Percentiles rank a stretch among this genome's conserved stretches.
These are phyloP conservation scores for Hemichromis elongatus DNA, from an alignment of 2,113 vertebrate species.

Conservation along the genomic window DNA sequence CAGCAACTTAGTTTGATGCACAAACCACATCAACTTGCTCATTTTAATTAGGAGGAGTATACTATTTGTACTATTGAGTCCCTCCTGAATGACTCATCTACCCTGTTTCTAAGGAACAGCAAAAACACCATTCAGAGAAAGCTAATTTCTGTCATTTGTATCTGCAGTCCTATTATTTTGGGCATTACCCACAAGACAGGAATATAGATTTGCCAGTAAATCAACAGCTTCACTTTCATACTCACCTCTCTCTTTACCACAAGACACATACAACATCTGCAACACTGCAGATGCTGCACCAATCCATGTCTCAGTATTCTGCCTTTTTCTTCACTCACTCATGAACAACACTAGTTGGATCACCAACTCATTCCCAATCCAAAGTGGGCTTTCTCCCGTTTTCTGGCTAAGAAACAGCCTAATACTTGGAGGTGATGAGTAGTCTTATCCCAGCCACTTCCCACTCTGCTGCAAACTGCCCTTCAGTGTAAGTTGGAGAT, in stretches of 20 bases:
- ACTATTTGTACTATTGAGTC: neutral
- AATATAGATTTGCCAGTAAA: neutral
- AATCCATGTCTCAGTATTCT: neutral
- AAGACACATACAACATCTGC: neutral
- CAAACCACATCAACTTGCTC: neutral
- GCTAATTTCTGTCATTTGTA: neutral
- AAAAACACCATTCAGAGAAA: neutral
- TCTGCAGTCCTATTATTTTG: neutral
- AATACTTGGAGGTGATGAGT: neutral
- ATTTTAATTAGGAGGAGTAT: neutral
- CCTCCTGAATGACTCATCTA: neutral
- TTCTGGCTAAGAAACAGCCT: neutral
- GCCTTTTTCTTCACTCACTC: neutral
- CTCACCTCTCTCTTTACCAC: neutral
- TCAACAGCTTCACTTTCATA: neutral
- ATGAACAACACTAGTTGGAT: neutral
- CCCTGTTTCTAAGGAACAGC: neutral
- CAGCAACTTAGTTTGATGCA: neutral
- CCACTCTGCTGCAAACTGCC: neutral
- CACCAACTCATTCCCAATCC: neutral
- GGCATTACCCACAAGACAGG: neutral
- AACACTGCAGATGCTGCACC: neutral
- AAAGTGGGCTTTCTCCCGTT: neutral
- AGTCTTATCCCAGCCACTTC: neutral
- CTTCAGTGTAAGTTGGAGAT: neutral